These are phyloP conservation scores for Tokudaia tokunoshimensis DNA, from an alignment of 2,797 vertebrate genomes.

Conservation along the genomic window DNA sequence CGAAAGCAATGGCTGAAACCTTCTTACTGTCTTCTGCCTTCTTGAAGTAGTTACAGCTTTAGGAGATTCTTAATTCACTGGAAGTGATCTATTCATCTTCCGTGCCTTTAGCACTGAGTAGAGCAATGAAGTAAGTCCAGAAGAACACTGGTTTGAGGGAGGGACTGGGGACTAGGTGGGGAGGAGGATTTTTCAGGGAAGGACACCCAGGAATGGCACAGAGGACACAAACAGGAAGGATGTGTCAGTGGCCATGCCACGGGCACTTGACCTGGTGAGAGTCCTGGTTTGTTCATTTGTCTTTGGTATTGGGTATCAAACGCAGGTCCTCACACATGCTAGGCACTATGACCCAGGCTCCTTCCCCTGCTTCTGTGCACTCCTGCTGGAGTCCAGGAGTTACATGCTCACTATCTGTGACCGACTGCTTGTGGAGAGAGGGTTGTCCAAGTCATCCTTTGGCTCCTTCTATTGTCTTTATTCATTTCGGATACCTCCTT, in stretches of 20 bases:
- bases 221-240: background rate
- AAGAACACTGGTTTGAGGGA: background rate
- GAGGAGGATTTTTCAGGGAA: background rate
- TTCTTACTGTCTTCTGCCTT: slow-evolving; percentile 2
- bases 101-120: background rate
- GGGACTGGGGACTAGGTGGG: background rate
- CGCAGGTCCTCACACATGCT: background rate
- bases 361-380: background rate
- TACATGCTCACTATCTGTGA: background rate
- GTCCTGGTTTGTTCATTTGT: background rate
- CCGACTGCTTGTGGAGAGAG: background rate
- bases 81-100: slow-evolving; percentile 8
- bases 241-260: background rate
- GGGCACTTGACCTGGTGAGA: background rate
- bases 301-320: background rate
- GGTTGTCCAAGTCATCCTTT: background rate
- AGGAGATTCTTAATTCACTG: background rate
- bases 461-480: background rate
- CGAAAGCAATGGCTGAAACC: background rate
- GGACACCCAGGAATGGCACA: background rate
- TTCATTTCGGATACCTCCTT: background rate
- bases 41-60: background rate
- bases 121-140: background rate
- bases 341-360: no score
- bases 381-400: background rate